A percentile compares a stretch with the other conserved stretches of the same genome.
Conservation (phyloP, 1,140 invertebrate species). For the Macrobrachium nipponense region DNA sequence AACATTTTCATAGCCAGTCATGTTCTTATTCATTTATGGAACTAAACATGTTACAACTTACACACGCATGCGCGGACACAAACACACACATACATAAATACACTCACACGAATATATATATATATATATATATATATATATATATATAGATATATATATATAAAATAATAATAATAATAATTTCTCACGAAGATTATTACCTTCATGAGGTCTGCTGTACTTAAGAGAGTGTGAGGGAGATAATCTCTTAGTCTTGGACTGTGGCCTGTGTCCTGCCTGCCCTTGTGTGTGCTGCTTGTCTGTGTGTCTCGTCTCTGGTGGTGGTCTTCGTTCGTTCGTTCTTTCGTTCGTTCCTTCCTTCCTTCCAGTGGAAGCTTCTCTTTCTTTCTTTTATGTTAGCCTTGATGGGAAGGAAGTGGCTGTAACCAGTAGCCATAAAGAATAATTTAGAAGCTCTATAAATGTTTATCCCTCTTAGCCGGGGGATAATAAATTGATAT, state of each 20-base stretch:
- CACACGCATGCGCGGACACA: neutral
- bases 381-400: slow-evolving; percentile 44
- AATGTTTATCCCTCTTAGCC: slow-evolving; percentile 44
- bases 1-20: too few relatives aligned
- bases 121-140: slow-evolving; percentile 30
- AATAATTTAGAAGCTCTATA: slow-evolving; percentile 61
- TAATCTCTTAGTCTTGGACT: neutral
- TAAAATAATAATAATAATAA: slow-evolving; percentile 1
- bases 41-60: too few relatives aligned
- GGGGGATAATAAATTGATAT: slow-evolving; percentile 57
- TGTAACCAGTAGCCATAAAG: slow-evolving; percentile 59
- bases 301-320: neutral
- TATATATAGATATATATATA: slow-evolving; percentile 34
- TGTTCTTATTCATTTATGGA: too few relatives aligned
- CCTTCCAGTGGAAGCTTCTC: neutral
- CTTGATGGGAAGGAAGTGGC: slow-evolving; percentile 46
- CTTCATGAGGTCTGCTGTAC: neutral
- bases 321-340: slow-evolving; percentile 1
- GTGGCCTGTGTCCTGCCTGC: neutral
- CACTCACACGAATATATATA: slow-evolving; percentile 11
- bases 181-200: neutral
- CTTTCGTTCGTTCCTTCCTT: slow-evolving; percentile 1
- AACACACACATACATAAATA: neutral
- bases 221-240: neutral
- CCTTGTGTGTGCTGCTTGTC: neutral